Conservation (phyloP, 2,113 vertebrate genomes). For the Marmota flaviventris region DNA sequence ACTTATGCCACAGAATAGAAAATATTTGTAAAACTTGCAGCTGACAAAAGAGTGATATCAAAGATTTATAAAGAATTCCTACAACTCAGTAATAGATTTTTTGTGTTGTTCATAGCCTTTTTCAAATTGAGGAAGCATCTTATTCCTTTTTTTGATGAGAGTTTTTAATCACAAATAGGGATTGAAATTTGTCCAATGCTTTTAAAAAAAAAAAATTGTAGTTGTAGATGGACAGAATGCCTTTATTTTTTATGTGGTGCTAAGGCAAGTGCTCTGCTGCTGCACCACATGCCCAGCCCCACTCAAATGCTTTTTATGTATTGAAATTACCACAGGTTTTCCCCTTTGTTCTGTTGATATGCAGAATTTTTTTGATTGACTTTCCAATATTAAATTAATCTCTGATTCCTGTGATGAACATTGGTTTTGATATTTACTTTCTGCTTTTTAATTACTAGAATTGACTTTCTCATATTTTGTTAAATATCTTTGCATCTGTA, state of each 20-base stretch:
- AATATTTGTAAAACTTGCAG: conserved; percentile 30
- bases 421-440: conserved; percentile 15
- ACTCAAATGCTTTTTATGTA: conserved; percentile 15
- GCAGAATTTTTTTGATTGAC: neutral
- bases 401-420: neutral
- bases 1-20: conserved; percentile 15
- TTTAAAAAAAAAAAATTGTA: neutral
- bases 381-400: conserved; percentile 45
- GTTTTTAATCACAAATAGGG: conserved; percentile 17
- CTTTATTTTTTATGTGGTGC: too few species aligned
- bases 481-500: conserved; percentile 14
- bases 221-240: too few species aligned
- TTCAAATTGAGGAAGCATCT: neutral
- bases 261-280: too few species aligned
- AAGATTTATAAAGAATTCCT: conserved; percentile 30
- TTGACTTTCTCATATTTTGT: conserved; percentile 48
- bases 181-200: conserved; percentile 47
- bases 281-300: too few species aligned
- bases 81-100: neutral
- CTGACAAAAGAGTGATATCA: neutral
- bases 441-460: neutral
- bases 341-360: neutral
- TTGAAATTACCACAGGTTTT: neutral
- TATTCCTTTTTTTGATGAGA: conserved; percentile 33
- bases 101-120: neutral